Percentiles rank a stretch among this genome's conserved stretches.
Evolutionary conservation across 2,113 vertebrate species (phyloP).

Genomic region (Tricholaema leucomelas): DNA sequence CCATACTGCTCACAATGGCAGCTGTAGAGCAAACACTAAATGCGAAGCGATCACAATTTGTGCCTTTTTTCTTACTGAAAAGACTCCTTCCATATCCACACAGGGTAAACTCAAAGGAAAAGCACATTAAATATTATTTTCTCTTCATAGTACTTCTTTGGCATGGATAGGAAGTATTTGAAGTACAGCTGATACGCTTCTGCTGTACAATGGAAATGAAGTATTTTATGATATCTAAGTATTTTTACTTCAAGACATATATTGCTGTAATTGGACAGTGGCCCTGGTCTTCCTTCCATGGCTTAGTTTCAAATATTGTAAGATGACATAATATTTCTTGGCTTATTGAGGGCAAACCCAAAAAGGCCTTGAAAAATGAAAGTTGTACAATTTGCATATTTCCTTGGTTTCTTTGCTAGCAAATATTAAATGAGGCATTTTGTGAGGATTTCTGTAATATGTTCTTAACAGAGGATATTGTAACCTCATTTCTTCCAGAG

Average conservation of each 20-base stretch:
- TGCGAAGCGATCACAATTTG: constrained; percentile 9
- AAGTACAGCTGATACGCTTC: constrained; percentile 33
- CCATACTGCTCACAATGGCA: constrained; percentile 14
- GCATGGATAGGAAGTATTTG: constrained; percentile 30
- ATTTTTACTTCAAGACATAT: constrained; percentile 3
- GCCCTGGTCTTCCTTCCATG: not conserved
- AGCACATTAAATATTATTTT: constrained; percentile 24
- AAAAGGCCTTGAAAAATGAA: not conserved
- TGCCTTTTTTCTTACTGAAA: constrained; percentile 41
- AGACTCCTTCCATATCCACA: not conserved
- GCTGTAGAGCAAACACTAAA: constrained; percentile 6
- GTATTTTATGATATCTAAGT: constrained; percentile 14
- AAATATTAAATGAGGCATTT: not conserved
- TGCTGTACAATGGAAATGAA: not conserved
- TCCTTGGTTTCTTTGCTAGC: not conserved
- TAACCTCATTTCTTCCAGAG: not conserved
- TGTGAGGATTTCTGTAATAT: not conserved
- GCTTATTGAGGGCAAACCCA: not conserved
- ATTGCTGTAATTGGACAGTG: constrained; percentile 12
- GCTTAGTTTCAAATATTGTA: not conserved
- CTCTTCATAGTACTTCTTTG: constrained; percentile 12
- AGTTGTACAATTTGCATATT: not conserved
- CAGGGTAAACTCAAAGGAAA: constrained; percentile 46
- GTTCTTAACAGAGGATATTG: not conserved
- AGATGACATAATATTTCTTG: not conserved